phyloP scores from a whole-genome alignment of 2,888 invertebrate species.

The Leptinotarsa tumamoca region DNA sequence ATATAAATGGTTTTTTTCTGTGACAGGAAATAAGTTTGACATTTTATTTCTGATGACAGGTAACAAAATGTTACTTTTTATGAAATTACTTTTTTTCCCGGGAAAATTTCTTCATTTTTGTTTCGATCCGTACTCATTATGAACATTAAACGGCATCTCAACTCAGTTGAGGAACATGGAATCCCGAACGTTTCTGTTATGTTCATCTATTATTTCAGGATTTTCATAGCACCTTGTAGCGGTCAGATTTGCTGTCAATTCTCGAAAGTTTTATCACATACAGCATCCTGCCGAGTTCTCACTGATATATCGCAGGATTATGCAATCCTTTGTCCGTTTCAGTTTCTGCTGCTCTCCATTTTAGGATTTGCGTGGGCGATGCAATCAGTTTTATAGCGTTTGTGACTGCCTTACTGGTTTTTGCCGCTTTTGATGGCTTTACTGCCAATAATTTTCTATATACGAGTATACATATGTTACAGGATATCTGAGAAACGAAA shows the following conservation, averaged over 20 bases:
- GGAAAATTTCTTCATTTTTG: no score
- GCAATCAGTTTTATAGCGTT: conserved; percentile 46
- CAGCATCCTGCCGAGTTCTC: conserved; percentile 25
- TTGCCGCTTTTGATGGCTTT: conserved; percentile 23
- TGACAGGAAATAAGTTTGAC: no score
- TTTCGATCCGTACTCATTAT: no score
- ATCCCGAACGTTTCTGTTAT: neutral
- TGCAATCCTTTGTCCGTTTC: conserved; percentile 46
- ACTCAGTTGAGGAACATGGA: no score
- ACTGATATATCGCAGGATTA: conserved; percentile 48
- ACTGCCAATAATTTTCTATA: conserved; percentile 5
- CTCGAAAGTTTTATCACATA: conserved; percentile 25
- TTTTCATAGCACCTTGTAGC: conserved; percentile 28
- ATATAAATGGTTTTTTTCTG: no score
- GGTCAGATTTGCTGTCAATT: conserved; percentile 12
- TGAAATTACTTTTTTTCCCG: no score
- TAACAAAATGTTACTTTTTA: no score
- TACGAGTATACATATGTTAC: neutral
- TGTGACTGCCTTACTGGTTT: conserved; percentile 37
- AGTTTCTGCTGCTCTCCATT: conserved; percentile 50
- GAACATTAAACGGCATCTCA: no score
- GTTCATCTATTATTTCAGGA: neutral
- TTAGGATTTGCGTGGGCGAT: conserved; percentile 50
- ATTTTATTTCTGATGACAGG: no score
- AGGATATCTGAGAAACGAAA: neutral